Percentiles rank a stretch among this genome's conserved stretches.
These are phyloP conservation scores for Osmerus eperlanus DNA, from an alignment of 2,113 vertebrate genomes.

Conservation along the genomic window DNA sequence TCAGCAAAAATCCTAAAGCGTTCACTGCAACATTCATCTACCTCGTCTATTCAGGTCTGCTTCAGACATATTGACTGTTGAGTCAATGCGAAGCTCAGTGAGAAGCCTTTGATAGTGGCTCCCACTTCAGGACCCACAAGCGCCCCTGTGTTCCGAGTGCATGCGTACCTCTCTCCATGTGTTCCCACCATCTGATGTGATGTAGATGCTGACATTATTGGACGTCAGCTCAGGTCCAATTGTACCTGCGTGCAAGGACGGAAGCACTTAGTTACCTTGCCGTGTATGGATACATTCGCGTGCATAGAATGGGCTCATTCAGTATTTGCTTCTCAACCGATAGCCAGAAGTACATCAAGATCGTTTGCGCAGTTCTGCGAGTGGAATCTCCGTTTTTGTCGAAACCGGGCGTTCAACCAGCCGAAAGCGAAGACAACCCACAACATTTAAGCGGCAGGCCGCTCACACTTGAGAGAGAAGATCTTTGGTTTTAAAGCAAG, in stretches of 20 bases:
- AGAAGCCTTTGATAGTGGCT: slow-evolving; percentile 7
- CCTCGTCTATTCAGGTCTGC: too few species aligned
- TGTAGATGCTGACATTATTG: slow-evolving; percentile 89
- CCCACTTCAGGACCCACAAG: too few species aligned
- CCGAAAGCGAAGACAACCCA: background rate
- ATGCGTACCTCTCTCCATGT: slow-evolving; percentile 86
- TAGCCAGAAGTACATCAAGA: too few species aligned
- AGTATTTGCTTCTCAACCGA: background rate
- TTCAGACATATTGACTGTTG: slow-evolving; percentile 11
- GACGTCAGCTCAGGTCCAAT: slow-evolving; percentile 82
- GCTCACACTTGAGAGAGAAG: slow-evolving; percentile 10
- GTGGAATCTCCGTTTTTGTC: too few species aligned
- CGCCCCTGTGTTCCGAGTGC: background rate
- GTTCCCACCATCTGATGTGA: slow-evolving; percentile 91
- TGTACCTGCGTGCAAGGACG: slow-evolving; percentile 72
- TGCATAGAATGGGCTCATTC: background rate
- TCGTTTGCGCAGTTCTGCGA: too few species aligned
- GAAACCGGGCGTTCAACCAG: too few species aligned
- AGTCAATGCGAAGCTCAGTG: slow-evolving; percentile 28
- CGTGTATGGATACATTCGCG: too few species aligned
- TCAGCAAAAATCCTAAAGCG: too few species aligned
- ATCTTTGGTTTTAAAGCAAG: slow-evolving; percentile 4
- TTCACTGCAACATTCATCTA: too few species aligned
- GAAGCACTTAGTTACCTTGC: background rate
- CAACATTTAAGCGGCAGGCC: background rate